Evolutionary conservation across 2,797 vertebrate genomes (phyloP).

Genomic region (Sparus aurata): DNA sequence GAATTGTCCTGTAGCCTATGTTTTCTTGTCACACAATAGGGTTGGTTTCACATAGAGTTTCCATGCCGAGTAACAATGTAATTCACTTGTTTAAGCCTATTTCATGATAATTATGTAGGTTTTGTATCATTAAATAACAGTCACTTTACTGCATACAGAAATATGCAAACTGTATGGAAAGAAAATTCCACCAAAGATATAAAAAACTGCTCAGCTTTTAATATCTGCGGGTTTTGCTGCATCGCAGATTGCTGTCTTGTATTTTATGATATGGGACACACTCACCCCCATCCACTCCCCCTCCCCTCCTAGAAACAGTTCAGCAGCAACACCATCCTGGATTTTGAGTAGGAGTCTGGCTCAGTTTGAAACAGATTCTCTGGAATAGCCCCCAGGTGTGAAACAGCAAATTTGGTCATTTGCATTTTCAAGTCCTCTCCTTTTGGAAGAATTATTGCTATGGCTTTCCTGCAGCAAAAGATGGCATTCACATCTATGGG

Average conservation of each 20-base stretch:
- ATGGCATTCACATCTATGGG: neutral
- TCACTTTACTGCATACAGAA: neutral
- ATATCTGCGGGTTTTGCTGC: neutral
- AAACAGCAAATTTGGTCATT: conserved; percentile 60
- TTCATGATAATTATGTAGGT: neutral
- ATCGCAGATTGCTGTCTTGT: neutral
- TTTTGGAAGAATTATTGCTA: conserved; percentile 3
- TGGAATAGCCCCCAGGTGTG: conserved; percentile 40
- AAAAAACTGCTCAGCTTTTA: neutral
- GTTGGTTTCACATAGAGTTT: neutral
- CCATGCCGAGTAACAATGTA: neutral
- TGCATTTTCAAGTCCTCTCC: conserved; percentile 51
- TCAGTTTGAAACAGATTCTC: conserved; percentile 47
- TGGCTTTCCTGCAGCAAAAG: conserved; percentile 25
- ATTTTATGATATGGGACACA: conserved; percentile 4
- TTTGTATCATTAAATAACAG: neutral
- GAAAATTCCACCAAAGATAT: neutral
- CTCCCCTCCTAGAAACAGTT: neutral
- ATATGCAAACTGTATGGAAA: neutral
- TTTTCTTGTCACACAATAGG: neutral
- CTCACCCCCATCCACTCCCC: neutral
- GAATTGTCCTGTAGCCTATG: neutral
- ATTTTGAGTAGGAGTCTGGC: conserved; percentile 43
- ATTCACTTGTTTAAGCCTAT: neutral
- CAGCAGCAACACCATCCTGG: conserved; percentile 26